These are phyloP conservation scores for Meiosimyza decipiens DNA, from an alignment of 2,888 invertebrate species.

Conservation along the genomic window DNA sequence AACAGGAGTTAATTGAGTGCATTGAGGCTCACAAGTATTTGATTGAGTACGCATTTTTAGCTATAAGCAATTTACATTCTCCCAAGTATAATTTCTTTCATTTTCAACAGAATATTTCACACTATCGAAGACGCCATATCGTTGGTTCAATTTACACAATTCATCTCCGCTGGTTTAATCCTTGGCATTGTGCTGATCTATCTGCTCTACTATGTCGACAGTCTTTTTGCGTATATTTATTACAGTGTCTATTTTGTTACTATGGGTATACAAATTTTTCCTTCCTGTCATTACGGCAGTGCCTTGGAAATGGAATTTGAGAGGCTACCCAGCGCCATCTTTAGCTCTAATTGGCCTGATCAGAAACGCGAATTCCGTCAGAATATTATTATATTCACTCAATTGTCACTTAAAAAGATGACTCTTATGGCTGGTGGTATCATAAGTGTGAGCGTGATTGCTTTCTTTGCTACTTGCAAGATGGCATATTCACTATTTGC, in stretches of 20 bases:
- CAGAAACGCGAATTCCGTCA: conserved; percentile 39
- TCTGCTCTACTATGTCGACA: conserved; percentile 43
- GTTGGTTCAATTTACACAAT: conserved; percentile 37
- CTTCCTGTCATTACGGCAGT: conserved; percentile 46
- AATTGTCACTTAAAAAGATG: conserved; percentile 37
- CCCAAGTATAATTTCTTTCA: no score
- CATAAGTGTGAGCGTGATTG: conserved; percentile 41
- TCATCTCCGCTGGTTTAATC: conserved; percentile 40
- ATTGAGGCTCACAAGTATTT: conserved; percentile 44
- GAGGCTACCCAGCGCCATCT: conserved; percentile 43
- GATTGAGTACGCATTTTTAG: conserved; percentile 40
- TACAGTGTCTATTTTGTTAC: conserved; percentile 28
- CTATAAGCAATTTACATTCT: no score
- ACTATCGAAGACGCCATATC: conserved; percentile 39
- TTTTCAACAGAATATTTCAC: conserved; percentile 36
- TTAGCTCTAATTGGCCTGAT: conserved; percentile 44
- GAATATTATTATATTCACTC: conserved; percentile 40
- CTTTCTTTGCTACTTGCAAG: conserved; percentile 45
- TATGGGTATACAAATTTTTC: conserved; percentile 43
- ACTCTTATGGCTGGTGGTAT: conserved; percentile 44
- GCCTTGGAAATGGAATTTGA: conserved; percentile 43
- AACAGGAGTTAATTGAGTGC: conserved; percentile 41
- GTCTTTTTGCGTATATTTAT: conserved; percentile 30
- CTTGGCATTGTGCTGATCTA: conserved; percentile 42
- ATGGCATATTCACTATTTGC: conserved; percentile 46